Evolutionary conservation across 2,113 vertebrate genomes (phyloP).

Genomic region (Osmerus eperlanus): DNA sequence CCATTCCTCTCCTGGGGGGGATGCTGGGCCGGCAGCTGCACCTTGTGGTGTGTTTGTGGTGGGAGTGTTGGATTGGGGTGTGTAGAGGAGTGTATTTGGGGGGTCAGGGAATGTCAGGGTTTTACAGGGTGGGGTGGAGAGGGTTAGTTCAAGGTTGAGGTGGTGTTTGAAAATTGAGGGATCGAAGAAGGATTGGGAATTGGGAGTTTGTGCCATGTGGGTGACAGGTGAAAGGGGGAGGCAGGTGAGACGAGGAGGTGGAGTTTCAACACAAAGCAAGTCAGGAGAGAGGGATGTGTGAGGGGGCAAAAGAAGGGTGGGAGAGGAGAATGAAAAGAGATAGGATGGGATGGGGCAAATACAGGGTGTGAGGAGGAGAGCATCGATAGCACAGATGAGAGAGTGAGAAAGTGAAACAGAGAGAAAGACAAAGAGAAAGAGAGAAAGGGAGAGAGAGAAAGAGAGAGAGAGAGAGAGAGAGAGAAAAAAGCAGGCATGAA

Average conservation of each 20-base stretch:
- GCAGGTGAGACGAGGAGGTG: background rate
- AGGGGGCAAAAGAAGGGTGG: conserved; percentile 17
- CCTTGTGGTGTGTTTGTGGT: conserved; percentile 40
- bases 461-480: conserved; percentile 19
- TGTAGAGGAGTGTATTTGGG: conserved; percentile 16
- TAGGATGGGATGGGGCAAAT: conserved; percentile 18
- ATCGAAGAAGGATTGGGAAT: conserved; percentile 10
- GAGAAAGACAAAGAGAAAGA: conserved; percentile 23
- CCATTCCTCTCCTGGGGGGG: conserved; percentile 65
- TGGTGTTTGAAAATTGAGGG: background rate
- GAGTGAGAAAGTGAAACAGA: conserved; percentile 24
- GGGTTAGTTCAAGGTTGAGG: background rate
- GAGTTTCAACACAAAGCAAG: background rate
- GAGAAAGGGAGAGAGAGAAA: conserved; percentile 6
- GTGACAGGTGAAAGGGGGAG: background rate
- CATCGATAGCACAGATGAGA: conserved; percentile 1
- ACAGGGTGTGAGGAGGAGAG: conserved; percentile 12
- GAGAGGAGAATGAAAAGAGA: conserved; percentile 9
- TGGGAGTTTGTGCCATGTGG: background rate
- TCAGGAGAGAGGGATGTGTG: conserved; percentile 17
- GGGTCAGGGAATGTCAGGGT: background rate
- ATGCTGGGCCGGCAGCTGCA: conserved; percentile 55
- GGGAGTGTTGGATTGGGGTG: conserved; percentile 20
- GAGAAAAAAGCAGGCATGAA: background rate
- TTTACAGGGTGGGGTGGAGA: background rate